Conservation (phyloP, 2,797 vertebrate species). For the Microctenopoma steveboyesi region DNA sequence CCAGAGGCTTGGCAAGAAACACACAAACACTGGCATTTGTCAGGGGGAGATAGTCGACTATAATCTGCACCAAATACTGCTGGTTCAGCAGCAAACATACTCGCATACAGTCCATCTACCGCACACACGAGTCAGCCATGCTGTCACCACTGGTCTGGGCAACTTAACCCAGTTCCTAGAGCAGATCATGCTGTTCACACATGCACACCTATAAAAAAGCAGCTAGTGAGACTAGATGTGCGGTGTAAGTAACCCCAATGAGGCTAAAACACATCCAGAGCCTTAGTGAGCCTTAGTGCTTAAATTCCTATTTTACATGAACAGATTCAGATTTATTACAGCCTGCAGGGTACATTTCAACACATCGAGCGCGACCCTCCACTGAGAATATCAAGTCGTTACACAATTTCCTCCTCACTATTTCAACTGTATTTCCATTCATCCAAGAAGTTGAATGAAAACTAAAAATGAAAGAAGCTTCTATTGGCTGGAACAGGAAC, state of each 20-base stretch:
- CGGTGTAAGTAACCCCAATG: background rate
- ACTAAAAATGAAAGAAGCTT: slow-evolving; percentile 4
- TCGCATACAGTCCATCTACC: slow-evolving; percentile 7
- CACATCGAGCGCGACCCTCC: slow-evolving; percentile 6
- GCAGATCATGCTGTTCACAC: slow-evolving; percentile 48
- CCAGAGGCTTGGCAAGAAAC: slow-evolving; percentile 72
- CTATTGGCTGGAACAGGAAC: slow-evolving; percentile 9
- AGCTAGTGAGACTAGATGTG: slow-evolving; percentile 13
- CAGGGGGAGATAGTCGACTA: slow-evolving; percentile 43
- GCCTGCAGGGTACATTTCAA: slow-evolving; percentile 15
- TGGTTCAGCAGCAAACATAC: slow-evolving; percentile 70
- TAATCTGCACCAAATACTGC: slow-evolving; percentile 76
- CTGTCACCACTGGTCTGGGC: slow-evolving; percentile 44
- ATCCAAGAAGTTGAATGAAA: slow-evolving; percentile 38
- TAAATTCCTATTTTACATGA: background rate
- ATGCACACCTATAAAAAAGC: slow-evolving; percentile 26
- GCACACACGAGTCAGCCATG: slow-evolving; percentile 34
- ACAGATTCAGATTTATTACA: slow-evolving; percentile 21
- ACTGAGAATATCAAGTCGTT: slow-evolving; percentile 13
- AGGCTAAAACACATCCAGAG: background rate
- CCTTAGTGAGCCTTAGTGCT: background rate
- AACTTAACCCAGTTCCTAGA: slow-evolving; percentile 50
- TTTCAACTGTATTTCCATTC: slow-evolving; percentile 14
- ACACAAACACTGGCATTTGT: slow-evolving; percentile 70
- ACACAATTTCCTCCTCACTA: slow-evolving; percentile 12